Evolutionary conservation across 2,113 vertebrate genomes (phyloP).

Genomic region (Myodes glareolus): DNA sequence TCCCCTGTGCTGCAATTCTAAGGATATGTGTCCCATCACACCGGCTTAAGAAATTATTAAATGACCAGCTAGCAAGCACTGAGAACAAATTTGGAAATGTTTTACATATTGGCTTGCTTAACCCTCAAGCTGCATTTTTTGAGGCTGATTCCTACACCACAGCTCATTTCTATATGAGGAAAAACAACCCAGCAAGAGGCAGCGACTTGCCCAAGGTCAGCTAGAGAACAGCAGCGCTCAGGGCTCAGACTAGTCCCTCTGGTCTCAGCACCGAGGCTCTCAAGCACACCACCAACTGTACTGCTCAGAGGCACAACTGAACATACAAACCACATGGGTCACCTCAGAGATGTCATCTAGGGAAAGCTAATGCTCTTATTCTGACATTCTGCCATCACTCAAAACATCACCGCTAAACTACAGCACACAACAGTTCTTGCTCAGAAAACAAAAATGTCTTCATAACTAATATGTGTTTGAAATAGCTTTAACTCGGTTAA

Average conservation of each 20-base stretch:
- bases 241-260: background rate
- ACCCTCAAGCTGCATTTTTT: background rate
- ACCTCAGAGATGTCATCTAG: slow-evolving; percentile 15
- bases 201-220: slow-evolving; percentile 50
- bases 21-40: background rate
- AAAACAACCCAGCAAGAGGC: background rate
- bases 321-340: slow-evolving; percentile 64
- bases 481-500: slow-evolving; percentile 29
- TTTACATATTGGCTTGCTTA: background rate
- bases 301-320: background rate
- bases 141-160: background rate
- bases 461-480: slow-evolving; percentile 34
- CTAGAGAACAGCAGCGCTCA: background rate
- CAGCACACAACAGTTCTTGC: background rate
- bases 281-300: background rate
- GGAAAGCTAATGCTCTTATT: background rate
- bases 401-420: background rate
- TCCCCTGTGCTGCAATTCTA: background rate
- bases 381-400: slow-evolving; percentile 24
- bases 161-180: background rate
- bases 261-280: background rate
- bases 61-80: background rate
- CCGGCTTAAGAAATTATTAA: background rate
- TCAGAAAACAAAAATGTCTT: slow-evolving; percentile 47
- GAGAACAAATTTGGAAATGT: background rate